Conservation (phyloP, 92 coral and sea anemone species). For the Epizoanthus illoricatus region DNA sequence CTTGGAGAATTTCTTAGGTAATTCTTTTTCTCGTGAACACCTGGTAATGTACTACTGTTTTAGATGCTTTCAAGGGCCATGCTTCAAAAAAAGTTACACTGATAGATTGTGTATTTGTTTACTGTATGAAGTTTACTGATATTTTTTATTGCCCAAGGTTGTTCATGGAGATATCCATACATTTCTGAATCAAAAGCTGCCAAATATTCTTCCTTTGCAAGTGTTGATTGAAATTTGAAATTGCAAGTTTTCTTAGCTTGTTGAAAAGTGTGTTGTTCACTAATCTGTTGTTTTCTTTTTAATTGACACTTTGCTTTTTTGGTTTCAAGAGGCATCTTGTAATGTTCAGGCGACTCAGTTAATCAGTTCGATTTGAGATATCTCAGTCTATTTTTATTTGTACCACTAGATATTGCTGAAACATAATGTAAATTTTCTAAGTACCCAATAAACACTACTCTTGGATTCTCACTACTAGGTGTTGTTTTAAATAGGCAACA, state of each 20-base stretch:
- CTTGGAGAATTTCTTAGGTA: constrained; percentile 33
- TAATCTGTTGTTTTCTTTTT: not conserved
- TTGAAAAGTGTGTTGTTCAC: not conserved
- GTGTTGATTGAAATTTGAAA: not conserved
- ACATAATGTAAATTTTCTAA: no score
- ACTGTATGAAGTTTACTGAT: constrained; percentile 38
- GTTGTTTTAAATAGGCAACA: no score
- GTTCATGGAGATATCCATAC: constrained; percentile 37
- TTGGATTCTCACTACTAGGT: no score
- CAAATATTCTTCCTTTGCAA: constrained; percentile 33
- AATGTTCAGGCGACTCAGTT: constrained; percentile 10
- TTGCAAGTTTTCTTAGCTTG: constrained; percentile 5
- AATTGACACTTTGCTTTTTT: not conserved
- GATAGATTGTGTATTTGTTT: constrained; percentile 30
- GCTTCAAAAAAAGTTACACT: constrained; percentile 49
- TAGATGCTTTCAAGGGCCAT: constrained; percentile 30
- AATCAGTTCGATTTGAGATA: constrained; percentile 27
- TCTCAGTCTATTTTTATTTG: constrained; percentile 2
- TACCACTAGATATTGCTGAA: constrained; percentile 6
- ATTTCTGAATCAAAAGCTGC: constrained; percentile 30
- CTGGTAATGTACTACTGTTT: constrained; percentile 18
- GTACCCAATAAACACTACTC: no score
- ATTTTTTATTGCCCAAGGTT: constrained; percentile 40
- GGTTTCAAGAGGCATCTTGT: constrained; percentile 11
- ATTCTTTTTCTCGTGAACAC: constrained; percentile 42